Base-by-base conservation (phyloP, 2,888 invertebrate genomes). In the Ganaspis brasiliensis region DNA sequence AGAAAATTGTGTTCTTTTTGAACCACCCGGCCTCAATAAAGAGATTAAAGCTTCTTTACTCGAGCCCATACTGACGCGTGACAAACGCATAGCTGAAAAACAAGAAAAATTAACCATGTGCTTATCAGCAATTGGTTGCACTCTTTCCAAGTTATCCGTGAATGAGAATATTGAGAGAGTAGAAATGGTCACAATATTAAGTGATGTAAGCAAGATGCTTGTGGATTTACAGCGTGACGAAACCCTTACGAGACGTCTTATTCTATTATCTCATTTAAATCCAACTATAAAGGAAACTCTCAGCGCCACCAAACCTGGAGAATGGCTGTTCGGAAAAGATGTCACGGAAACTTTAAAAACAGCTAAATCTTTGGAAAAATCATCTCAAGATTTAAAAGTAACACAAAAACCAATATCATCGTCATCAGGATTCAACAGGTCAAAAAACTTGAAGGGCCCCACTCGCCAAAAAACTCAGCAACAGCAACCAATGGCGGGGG, bases 361-460 rank as follows among this genome's bases (percentile, higher is more conserved):
- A 9, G 35, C 35, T 6, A 35, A 35, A 35, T 35, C 35, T 35
- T 35, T 35, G 8, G 35, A 35, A 35, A 35, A 35, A 35, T 35
- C 35, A 35, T 35, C 35, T 35, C 35, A 35, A 9, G 35, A 35
- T 35, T 9, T 35, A 35, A 35, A 35, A 35, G 8, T 35, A 6
- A 35, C 35, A 35, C 4, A 4, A 35, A 35, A 35, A 35, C 9
- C 35, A 35, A 10, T n/a, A n/a, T n/a, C 70, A 1, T 8, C 35
- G 9, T 35, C 35, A 35, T 35, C 9, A 35, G 35, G 35, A 35
- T 35, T 35, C 35, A 35, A 35, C 4, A 35, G 9, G 4, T 49
- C 73, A 79, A 82, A 81, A 81, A 82, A 81, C 78, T 4, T 57
- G 26, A 74, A 70, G 45, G 49, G 6, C 40, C 73, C 73, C 72